phyloP scores from a whole-genome alignment of 2,888 invertebrate species.

The Cylindroiulus punctatus region DNA sequence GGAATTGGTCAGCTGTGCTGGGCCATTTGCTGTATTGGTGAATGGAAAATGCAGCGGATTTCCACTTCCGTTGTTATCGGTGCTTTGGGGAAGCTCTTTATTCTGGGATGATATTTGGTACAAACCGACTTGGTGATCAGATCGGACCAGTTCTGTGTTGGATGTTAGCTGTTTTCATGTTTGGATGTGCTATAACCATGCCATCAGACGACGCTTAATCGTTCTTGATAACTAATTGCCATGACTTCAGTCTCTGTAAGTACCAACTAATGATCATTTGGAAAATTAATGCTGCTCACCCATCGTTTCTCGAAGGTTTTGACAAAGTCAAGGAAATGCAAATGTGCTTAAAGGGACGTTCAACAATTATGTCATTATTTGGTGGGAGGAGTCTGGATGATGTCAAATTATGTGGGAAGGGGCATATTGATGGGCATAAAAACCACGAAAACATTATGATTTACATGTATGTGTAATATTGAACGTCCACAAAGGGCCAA shows the following conservation, averaged over 20 bases:
- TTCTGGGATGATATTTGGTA: background rate
- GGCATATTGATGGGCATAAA: too few species aligned
- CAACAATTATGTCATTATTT: too few species aligned
- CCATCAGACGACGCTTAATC: background rate
- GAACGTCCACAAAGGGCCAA: too few species aligned
- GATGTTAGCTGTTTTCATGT: background rate
- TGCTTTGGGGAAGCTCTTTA: too few species aligned
- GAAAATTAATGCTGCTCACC: too few species aligned
- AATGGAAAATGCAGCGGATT: conserved; percentile 20
- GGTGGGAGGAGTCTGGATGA: too few species aligned
- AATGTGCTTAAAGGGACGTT: too few species aligned
- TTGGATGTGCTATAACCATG: background rate
- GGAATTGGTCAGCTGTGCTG: conserved; percentile 7
- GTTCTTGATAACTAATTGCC: background rate
- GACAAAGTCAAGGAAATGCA: too few species aligned
- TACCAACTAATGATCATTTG: background rate
- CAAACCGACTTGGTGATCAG: background rate
- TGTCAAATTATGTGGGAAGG: too few species aligned
- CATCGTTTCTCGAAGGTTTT: too few species aligned
- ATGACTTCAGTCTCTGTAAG: conserved; percentile 18
- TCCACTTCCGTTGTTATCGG: conserved; percentile 11
- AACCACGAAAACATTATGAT: too few species aligned
- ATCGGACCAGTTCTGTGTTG: background rate
- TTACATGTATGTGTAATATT: too few species aligned
- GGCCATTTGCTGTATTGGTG: background rate